Conservation (phyloP, 2,113 vertebrate genomes). For the Pampusana beccarii region DNA sequence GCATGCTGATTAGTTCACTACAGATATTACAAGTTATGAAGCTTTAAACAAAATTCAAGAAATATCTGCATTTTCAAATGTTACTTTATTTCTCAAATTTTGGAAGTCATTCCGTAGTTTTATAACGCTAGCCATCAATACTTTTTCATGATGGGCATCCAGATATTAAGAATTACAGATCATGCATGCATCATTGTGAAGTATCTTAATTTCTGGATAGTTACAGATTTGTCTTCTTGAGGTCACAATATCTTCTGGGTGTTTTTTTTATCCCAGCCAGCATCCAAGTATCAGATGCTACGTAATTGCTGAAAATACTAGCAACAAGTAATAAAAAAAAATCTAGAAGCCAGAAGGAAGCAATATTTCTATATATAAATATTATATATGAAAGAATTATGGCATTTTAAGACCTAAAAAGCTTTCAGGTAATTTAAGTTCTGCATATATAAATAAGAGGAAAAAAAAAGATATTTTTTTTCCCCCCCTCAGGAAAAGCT, state of each 20-base stretch:
- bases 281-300: not conserved
- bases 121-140: not conserved
- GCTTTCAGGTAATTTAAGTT: not conserved
- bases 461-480: not conserved
- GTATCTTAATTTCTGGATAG: not conserved
- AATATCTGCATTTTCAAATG: not conserved
- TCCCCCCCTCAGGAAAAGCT: not conserved
- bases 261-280: not conserved
- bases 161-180: not conserved
- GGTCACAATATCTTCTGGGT: not conserved
- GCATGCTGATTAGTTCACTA: not conserved
- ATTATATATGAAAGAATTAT: not conserved
- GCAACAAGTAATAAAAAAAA: not conserved
- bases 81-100: not conserved
- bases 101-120: not conserved
- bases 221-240: not conserved
- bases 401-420: not conserved
- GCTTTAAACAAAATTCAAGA: not conserved
- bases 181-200: not conserved
- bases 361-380: not conserved
- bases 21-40: not conserved
- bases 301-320: not conserved
- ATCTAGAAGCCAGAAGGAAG: not conserved
- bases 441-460: not conserved
- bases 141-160: not conserved